Conservation (phyloP, 1,140 invertebrate species). For the Calephelis nemesis region DNA sequence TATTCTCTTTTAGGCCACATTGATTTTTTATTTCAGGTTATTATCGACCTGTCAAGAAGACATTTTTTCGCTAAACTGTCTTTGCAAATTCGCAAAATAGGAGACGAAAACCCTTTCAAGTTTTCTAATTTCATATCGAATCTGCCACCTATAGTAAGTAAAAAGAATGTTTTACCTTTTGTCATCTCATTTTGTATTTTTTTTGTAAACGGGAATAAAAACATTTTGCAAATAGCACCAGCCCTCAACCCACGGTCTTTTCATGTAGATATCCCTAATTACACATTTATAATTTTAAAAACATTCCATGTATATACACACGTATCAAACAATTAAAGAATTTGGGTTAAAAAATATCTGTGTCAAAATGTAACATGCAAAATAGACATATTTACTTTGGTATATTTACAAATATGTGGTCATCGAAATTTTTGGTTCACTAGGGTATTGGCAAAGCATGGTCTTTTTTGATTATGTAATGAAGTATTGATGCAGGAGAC, state of each 20-base stretch:
- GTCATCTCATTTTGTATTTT: not conserved
- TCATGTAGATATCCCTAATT: not conserved
- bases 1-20: constrained; percentile 54
- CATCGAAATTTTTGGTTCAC: constrained; percentile 3
- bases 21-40: constrained; percentile 79
- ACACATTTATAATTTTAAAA: not conserved
- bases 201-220: not conserved
- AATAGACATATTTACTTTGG: not conserved
- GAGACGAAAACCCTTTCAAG: constrained; percentile 78
- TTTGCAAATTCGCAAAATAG: constrained; percentile 76
- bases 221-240: not conserved
- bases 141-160: constrained; percentile 77
- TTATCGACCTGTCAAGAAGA: constrained; percentile 77
- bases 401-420: constrained; percentile 4
- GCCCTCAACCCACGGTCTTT: not conserved
- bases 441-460: not conserved
- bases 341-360: not conserved
- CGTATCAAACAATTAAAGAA: not conserved
- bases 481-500: not conserved
- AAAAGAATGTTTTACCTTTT: constrained; percentile 7
- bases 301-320: not conserved
- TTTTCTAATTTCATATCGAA: constrained; percentile 78
- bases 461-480: constrained; percentile 12
- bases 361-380: not conserved
- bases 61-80: constrained; percentile 72